Base-by-base conservation (phyloP, 2,797 vertebrate species). In the Poeciliopsis turneri region DNA sequence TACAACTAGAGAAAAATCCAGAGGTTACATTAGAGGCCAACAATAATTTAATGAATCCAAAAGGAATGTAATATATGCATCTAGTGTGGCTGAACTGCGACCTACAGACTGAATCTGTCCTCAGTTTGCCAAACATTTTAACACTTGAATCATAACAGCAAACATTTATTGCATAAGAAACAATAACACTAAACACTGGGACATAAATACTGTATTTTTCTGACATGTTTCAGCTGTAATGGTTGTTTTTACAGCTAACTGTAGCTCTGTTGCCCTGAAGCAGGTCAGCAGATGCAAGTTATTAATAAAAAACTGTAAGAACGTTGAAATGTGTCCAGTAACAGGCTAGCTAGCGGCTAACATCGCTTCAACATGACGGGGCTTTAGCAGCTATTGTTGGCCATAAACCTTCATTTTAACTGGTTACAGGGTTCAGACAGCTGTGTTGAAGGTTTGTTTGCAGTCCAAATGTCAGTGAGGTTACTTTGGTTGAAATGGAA, bases 301-400 rank as follows among this genome's bases (percentile, higher is more conserved):
- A 12, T 68, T 39, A 68, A 23, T 11, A 23, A 66, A 20, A 66
- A n/a, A n/a, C 9, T 9, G 25, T 12, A 36, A 20, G 33, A 36
- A 64, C 20, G 16, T 8, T 64, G 28, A 36, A 36, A 43, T 25
- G 66, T 80, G 59, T 71, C 55, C 55, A 59, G 51, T 84, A 69
- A 15, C 64, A 74, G 33, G 8, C 8, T 77, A 74, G 88, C 71
- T 92, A 90, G 86, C 87, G 70, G 2, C 57, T 90, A 90, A 88
- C 90, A 47, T 74, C 39, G 88, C 85, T 76, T 74, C 8, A 77
- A 91, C 78, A 85, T 80, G 85, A 74, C 77, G 57, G 11, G 72
- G 66, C 41, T 78, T 15, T 69, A 77, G 72, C 74, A 49, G 0
- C 41, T 5, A 10, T 64, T 74, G 72, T 41, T 51, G 78, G 28